phyloP scores from a whole-genome alignment of 2,888 invertebrate genomes.

The Torymus auratus region DNA sequence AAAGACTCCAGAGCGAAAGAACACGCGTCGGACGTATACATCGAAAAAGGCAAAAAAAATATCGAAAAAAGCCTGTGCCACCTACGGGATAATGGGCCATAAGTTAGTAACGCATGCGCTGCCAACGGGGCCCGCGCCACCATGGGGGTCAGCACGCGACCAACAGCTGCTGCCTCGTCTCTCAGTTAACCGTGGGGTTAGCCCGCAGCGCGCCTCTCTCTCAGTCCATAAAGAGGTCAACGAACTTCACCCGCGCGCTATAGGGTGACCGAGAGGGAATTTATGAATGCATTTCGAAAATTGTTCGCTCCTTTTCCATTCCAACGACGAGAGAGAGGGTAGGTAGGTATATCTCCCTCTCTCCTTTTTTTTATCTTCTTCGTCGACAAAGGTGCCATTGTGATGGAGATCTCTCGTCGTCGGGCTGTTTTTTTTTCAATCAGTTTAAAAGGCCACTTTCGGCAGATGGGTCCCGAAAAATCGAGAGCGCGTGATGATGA shows the following conservation, averaged over 20 bases:
- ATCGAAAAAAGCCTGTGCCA: no score
- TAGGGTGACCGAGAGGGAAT: not conserved
- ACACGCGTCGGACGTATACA: no score
- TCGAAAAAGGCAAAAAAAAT: no score
- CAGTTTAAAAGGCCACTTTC: constrained; percentile 41
- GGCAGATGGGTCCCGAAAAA: constrained; percentile 1
- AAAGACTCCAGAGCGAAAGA: no score
- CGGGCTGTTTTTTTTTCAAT: constrained; percentile 27
- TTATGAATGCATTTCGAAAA: constrained; percentile 51
- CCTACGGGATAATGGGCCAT: constrained; percentile 1
- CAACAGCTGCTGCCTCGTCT: constrained; percentile 66
- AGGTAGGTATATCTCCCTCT: not conserved
- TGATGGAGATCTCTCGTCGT: no score
- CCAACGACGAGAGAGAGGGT: no score
- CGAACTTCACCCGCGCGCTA: constrained; percentile 19
- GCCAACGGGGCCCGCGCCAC: constrained; percentile 57
- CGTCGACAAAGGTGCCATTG: not conserved
- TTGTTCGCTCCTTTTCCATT: constrained; percentile 15
- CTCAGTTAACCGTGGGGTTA: constrained; percentile 56
- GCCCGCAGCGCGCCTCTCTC: not conserved
- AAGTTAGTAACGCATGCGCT: not conserved
- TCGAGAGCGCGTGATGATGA: not conserved
- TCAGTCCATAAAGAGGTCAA: constrained; percentile 38
- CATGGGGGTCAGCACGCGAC: constrained; percentile 72
- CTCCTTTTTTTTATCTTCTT: not conserved